Conservation (phyloP, 1,140 invertebrate genomes). For the Rhysida immarginata region DNA sequence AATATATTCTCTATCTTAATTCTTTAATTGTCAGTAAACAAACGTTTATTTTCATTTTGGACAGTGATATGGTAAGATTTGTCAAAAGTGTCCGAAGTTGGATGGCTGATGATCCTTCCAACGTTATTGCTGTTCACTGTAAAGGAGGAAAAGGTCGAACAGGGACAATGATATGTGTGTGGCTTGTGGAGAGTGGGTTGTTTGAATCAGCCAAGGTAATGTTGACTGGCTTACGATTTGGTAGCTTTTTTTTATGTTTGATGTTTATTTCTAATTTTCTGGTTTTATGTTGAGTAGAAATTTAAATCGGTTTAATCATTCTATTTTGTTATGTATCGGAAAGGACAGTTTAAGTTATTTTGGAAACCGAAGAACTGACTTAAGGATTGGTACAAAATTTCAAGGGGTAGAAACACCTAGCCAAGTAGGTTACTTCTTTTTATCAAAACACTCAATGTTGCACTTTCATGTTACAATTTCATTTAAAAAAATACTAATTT, state of each 20-base stretch:
- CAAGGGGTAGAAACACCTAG: slow-evolving; percentile 42
- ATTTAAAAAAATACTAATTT: no score
- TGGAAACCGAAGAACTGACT: slow-evolving; percentile 37
- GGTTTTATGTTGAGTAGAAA: no score
- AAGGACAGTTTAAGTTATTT: slow-evolving; percentile 38
- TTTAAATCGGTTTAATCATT: neutral
- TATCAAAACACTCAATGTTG: no score
- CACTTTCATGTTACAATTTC: slow-evolving; percentile 8
- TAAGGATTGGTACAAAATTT: slow-evolving; percentile 34
- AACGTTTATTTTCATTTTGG: slow-evolving; percentile 8
- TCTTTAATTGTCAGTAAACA: no score
- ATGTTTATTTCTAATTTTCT: no score
- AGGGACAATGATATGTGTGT: slow-evolving; percentile 41
- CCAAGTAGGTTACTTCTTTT: slow-evolving; percentile 27
- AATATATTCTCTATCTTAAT: no score
- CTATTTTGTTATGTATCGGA: neutral
- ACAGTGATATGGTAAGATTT: slow-evolving; percentile 36
- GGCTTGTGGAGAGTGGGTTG: slow-evolving; percentile 36
- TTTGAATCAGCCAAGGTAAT: slow-evolving; percentile 33
- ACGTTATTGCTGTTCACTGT: slow-evolving; percentile 47
- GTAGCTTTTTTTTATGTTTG: no score
- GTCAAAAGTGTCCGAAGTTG: slow-evolving; percentile 34
- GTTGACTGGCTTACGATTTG: no score
- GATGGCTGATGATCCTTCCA: slow-evolving; percentile 34
- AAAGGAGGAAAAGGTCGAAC: slow-evolving; percentile 46